Conservation (phyloP, 2,113 vertebrate genomes). For the Bubo blakistoni region DNA sequence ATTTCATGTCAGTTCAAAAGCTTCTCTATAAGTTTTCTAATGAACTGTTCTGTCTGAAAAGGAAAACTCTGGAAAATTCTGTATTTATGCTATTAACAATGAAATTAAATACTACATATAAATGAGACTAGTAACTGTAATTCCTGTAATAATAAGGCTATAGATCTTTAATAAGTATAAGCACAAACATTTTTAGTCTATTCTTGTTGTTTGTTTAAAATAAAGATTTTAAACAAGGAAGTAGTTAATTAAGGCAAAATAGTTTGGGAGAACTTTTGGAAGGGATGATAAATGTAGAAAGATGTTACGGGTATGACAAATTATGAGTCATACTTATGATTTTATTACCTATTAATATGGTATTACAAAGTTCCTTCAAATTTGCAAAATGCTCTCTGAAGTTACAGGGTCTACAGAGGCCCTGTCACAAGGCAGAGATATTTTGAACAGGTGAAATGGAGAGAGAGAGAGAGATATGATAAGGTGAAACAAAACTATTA, state of each 20-base stretch:
- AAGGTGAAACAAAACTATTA: background rate
- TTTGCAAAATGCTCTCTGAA: background rate
- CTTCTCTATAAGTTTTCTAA: background rate
- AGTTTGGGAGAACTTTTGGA: background rate
- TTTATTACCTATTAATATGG: background rate
- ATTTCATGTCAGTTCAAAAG: background rate
- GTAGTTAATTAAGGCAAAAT: background rate
- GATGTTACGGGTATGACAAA: background rate
- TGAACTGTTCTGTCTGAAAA: background rate
- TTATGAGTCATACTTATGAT: background rate
- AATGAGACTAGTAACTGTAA: background rate
- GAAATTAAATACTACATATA: background rate
- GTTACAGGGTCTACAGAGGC: background rate
- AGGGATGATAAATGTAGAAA: background rate
- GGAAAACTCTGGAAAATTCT: background rate
- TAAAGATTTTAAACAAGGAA: background rate
- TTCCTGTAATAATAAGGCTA: background rate
- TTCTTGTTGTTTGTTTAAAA: background rate
- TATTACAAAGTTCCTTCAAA: background rate
- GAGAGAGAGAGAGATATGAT: background rate
- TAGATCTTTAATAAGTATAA: background rate
- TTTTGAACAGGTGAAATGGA: background rate
- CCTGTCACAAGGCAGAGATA: background rate
- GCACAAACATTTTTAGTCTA: background rate
- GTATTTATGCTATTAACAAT: background rate